A percentile compares a stretch with the other conserved stretches of the same genome.
Evolutionary conservation across 2,888 invertebrate species (phyloP).

Genomic region (Luffia ferchaultella): DNA sequence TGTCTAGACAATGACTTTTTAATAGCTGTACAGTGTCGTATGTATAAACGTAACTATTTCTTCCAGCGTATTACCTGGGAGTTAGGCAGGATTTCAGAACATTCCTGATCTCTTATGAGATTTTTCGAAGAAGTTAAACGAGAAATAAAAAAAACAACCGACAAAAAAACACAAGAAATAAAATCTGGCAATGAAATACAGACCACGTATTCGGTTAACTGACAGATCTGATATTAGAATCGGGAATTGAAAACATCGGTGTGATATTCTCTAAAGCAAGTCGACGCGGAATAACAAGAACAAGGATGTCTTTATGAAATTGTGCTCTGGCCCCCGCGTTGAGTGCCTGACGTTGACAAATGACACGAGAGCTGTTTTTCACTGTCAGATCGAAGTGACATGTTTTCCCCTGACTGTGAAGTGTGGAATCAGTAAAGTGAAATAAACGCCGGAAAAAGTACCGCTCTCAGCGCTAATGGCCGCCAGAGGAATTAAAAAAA

Average conservation of each 20-base stretch:
- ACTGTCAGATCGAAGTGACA: slow-evolving; percentile 60
- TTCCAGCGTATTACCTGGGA: too few relatives aligned
- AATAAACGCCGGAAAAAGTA: slow-evolving; percentile 34
- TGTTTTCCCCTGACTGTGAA: slow-evolving; percentile 47
- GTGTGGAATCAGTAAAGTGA: slow-evolving; percentile 46
- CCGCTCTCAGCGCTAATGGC: slow-evolving; percentile 20
- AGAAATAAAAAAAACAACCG: too few relatives aligned
- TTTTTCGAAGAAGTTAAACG: too few relatives aligned
- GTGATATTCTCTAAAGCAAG: slow-evolving; percentile 22
- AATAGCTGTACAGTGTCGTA: too few relatives aligned
- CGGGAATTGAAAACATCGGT: background rate
- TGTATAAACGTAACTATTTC: too few relatives aligned
- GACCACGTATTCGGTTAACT: too few relatives aligned
- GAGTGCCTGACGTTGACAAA: slow-evolving; percentile 60
- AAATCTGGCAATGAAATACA: too few relatives aligned
- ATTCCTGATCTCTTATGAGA: too few relatives aligned
- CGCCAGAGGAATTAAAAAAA: slow-evolving; percentile 3
- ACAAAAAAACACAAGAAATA: too few relatives aligned
- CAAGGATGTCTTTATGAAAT: slow-evolving; percentile 61
- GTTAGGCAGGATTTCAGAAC: too few relatives aligned
- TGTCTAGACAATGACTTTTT: too few relatives aligned
- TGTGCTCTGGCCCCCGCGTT: slow-evolving; percentile 50
- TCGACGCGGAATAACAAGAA: slow-evolving; percentile 42
- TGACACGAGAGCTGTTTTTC: slow-evolving; percentile 55
- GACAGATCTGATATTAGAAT: background rate